A percentile compares a stretch with the other conserved stretches of the same genome.
Evolutionary conservation across 2,888 invertebrate genomes (phyloP).

Genomic region (Coecobrya sp.): DNA sequence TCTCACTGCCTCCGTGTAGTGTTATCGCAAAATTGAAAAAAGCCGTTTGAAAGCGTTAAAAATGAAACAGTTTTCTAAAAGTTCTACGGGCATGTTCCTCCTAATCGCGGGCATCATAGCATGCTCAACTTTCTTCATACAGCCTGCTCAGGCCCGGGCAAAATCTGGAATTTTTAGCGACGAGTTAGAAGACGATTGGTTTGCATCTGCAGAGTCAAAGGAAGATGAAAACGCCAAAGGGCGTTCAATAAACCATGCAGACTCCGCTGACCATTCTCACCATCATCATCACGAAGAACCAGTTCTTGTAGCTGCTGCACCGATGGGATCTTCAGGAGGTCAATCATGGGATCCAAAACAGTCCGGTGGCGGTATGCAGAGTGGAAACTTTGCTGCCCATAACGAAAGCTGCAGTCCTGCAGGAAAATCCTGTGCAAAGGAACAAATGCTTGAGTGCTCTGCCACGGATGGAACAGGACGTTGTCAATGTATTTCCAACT

Average conservation of each 20-base stretch:
- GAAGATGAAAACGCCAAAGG: background rate
- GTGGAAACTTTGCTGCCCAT: conserved; percentile 66
- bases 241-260: background rate
- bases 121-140: background rate
- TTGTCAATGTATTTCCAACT: conserved; percentile 57
- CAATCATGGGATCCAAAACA: conserved; percentile 27
- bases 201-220: background rate
- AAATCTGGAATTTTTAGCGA: conserved; percentile 26
- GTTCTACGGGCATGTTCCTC: background rate
- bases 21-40: background rate
- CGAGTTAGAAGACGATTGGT: conserved; percentile 51
- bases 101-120: background rate
- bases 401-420: conserved; percentile 74
- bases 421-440: conserved; percentile 40
- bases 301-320: background rate
- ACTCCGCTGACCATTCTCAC: background rate
- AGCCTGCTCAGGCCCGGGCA: conserved; percentile 7
- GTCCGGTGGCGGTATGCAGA: background rate
- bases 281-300: background rate
- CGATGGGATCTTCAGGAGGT: background rate
- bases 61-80: conserved; percentile 48
- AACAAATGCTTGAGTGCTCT: conserved; percentile 28
- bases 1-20: too few species aligned
- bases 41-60: background rate
- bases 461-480: conserved; percentile 25